phyloP scores from a whole-genome alignment of 1,140 invertebrate species.

The Trissolcus basalis region DNA sequence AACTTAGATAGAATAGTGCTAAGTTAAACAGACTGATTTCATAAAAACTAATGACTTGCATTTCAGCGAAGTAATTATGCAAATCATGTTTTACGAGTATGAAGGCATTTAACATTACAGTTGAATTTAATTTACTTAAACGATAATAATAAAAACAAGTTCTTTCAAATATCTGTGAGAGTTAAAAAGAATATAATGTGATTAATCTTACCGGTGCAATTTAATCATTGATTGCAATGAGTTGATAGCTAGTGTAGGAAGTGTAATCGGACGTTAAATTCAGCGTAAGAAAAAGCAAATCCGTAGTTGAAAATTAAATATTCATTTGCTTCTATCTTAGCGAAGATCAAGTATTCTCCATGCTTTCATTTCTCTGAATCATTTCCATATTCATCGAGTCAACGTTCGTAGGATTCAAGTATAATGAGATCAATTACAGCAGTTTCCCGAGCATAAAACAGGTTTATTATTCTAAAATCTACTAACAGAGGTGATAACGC shows the following conservation, averaged over 20 bases:
- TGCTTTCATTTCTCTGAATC: conserved; percentile 55
- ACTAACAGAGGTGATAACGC: conserved; percentile 42
- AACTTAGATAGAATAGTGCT: no score
- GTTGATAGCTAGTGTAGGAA: conserved; percentile 34
- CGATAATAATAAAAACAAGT: neutral
- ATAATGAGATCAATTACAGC: conserved; percentile 57
- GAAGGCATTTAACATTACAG: no score
- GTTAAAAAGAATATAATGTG: conserved; percentile 5
- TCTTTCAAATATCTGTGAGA: neutral
- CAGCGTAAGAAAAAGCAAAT: conserved; percentile 33
- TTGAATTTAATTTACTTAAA: no score
- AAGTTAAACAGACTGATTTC: no score
- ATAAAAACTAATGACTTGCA: no score
- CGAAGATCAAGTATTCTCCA: conserved; percentile 51
- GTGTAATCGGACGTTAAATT: conserved; percentile 46
- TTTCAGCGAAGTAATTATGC: no score
- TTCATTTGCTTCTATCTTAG: conserved; percentile 55
- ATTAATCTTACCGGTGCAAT: conserved; percentile 23
- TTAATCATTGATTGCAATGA: conserved; percentile 25
- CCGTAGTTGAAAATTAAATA: conserved; percentile 47
- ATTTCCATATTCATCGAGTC: conserved; percentile 55
- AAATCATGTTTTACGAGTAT: no score
- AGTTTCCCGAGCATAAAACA: conserved; percentile 61
- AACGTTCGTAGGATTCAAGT: conserved; percentile 44
- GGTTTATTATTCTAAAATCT: conserved; percentile 58